phyloP scores from a whole-genome alignment of 2,113 vertebrate genomes.

The Elanus axillaris region DNA sequence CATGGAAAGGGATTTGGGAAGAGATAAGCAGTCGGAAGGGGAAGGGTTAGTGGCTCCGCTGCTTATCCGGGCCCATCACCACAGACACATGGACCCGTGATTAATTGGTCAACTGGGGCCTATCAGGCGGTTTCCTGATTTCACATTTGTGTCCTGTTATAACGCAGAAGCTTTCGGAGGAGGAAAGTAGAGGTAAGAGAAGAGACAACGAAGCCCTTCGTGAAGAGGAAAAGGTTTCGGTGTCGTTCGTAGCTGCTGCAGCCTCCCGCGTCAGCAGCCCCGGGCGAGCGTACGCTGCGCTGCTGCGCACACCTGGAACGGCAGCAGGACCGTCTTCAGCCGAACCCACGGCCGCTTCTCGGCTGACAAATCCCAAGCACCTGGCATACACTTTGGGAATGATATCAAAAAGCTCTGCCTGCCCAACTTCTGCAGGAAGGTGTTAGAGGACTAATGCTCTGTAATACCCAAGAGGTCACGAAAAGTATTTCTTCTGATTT shows the following conservation, averaged over 20 bases:
- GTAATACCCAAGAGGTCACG: not conserved
- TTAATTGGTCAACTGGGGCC: not conserved
- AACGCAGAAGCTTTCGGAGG: not conserved
- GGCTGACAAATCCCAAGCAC: not conserved
- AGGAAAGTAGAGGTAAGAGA: not conserved
- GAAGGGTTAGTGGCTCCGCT: not conserved
- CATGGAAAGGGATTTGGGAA: not conserved
- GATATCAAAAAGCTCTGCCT: not conserved
- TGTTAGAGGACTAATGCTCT: not conserved
- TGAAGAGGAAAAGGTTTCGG: not conserved
- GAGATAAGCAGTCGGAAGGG: not conserved
- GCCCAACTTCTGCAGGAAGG: not conserved
- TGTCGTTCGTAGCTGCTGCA: rapidly evolving
- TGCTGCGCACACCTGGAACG: not conserved
- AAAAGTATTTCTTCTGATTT: not conserved
- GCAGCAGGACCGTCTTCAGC: rapidly evolving
- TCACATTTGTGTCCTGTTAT: not conserved
- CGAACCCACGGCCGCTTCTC: rapidly evolving
- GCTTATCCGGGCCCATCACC: not conserved
- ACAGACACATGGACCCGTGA: not conserved
- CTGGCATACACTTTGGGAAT: not conserved
- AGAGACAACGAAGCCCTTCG: not conserved
- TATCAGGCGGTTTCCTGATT: not conserved
- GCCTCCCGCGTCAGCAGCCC: not conserved
- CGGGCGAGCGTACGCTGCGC: rapidly evolving